phyloP scores from a whole-genome alignment of 92 coral and sea anemone species.

The Muricea muricata region DNA sequence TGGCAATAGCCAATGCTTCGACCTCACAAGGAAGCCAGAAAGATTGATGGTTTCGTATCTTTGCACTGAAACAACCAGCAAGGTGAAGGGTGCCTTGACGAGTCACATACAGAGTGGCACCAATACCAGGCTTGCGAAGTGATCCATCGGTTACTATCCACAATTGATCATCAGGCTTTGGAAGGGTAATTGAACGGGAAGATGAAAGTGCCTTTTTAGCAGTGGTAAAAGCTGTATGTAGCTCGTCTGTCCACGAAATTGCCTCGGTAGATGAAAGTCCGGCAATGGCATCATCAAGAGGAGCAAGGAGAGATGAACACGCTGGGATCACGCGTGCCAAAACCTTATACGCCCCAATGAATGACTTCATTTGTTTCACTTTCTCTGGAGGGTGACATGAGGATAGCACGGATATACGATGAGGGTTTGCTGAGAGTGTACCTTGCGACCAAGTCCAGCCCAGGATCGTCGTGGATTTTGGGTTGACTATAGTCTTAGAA shows the following conservation, averaged over 20 bases:
- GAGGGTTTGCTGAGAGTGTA: slow-evolving; percentile 44
- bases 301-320: slow-evolving; percentile 45
- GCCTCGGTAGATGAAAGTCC: slow-evolving; percentile 59
- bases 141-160: slow-evolving; percentile 65
- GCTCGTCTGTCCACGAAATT: slow-evolving; percentile 56
- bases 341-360: slow-evolving; percentile 20
- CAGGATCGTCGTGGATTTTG: slow-evolving; percentile 29
- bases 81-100: slow-evolving; percentile 20
- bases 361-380: slow-evolving; percentile 23
- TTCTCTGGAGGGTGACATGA: slow-evolving; percentile 51
- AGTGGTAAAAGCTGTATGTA: slow-evolving; percentile 53
- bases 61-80: slow-evolving; percentile 61
- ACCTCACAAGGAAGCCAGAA: slow-evolving; percentile 54
- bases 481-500: slow-evolving; percentile 43
- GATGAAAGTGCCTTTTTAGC: slow-evolving; percentile 56
- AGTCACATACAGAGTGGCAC: slow-evolving; percentile 52
- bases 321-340: slow-evolving; percentile 14
- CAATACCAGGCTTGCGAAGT: slow-evolving; percentile 43
- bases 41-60: slow-evolving; percentile 24
- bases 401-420: slow-evolving; percentile 42
- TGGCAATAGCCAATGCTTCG: slow-evolving; percentile 59
- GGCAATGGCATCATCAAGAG: slow-evolving; percentile 64
- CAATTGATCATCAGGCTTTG: slow-evolving; percentile 46
- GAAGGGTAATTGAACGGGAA: slow-evolving; percentile 37
- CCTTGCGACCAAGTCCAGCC: slow-evolving; percentile 64